Percentiles rank a stretch among this genome's conserved stretches.
phyloP scores from a whole-genome alignment of 2,797 vertebrate species.

The Iguana delicatissima region DNA sequence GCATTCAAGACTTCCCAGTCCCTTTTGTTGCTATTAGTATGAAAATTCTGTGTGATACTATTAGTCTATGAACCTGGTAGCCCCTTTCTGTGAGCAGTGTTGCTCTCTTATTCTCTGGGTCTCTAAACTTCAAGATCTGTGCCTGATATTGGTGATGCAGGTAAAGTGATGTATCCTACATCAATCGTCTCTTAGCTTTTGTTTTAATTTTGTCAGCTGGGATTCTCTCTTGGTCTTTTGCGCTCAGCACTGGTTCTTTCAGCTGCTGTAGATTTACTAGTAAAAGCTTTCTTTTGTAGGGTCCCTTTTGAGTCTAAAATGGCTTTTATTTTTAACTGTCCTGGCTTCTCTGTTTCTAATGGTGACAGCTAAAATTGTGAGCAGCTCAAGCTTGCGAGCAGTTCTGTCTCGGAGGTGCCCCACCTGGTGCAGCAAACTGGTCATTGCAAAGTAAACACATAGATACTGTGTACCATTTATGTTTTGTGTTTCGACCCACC shows the following conservation, averaged over 20 bases:
- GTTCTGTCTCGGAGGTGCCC: background rate
- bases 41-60: slow-evolving; percentile 47
- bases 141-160: slow-evolving; percentile 54
- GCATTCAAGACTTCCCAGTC: background rate
- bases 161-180: background rate
- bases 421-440: background rate
- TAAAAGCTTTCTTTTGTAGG: slow-evolving; percentile 28
- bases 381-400: background rate
- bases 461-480: background rate
- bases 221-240: background rate
- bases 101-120: slow-evolving; percentile 37
- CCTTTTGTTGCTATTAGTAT: background rate
- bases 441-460: background rate
- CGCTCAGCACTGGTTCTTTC: slow-evolving; percentile 1
- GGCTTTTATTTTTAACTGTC: slow-evolving; percentile 1
- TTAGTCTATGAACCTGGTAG: slow-evolving; percentile 61
- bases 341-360: background rate
- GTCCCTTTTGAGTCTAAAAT: slow-evolving; percentile 4
- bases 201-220: slow-evolving; percentile 37
- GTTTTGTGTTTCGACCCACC: background rate
- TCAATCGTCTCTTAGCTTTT: slow-evolving; percentile 24
- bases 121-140: slow-evolving; percentile 39
- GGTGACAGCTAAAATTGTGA: background rate
- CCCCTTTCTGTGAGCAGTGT: slow-evolving; percentile 36
- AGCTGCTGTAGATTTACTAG: rapidly evolving